Evolutionary conservation across 2,797 vertebrate genomes (phyloP).

Genomic region (Notamacropus eugenii): DNA sequence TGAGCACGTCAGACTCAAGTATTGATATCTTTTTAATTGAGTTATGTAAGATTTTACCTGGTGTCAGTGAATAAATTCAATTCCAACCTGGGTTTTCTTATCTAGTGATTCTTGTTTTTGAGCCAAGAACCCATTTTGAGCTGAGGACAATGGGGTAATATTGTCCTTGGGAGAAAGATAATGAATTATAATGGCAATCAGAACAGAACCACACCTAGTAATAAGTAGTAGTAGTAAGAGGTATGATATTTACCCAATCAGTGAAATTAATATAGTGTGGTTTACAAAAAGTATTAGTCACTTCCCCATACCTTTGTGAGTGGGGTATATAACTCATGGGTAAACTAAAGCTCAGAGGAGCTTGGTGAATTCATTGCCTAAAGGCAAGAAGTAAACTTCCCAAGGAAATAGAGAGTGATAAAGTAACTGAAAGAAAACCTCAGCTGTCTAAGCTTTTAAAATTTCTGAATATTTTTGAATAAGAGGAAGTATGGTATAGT

Average conservation of each 20-base stretch:
- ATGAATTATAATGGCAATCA: not conserved
- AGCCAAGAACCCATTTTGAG: not conserved
- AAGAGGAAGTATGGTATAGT: not conserved
- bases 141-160: not conserved
- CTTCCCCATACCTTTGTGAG: not conserved
- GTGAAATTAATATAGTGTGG: not conserved
- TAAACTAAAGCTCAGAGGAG: not conserved
- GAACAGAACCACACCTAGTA: not conserved
- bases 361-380: not conserved
- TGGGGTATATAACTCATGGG: not conserved
- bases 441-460: not conserved
- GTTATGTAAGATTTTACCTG: not conserved
- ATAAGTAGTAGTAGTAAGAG: not conserved
- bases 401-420: not conserved
- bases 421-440: not conserved
- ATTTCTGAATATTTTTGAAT: not conserved
- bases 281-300: constrained; percentile 10
- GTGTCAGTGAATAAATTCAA: not conserved
- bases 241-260: not conserved
- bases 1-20: not conserved
- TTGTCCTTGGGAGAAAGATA: not conserved
- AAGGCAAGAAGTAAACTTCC: constrained; percentile 30
- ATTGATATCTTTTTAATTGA: not conserved
- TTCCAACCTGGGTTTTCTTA: not conserved
- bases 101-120: not conserved